Evolutionary conservation across 2,797 vertebrate genomes (phyloP).

Genomic region (Dendrocincla tyrannina): DNA sequence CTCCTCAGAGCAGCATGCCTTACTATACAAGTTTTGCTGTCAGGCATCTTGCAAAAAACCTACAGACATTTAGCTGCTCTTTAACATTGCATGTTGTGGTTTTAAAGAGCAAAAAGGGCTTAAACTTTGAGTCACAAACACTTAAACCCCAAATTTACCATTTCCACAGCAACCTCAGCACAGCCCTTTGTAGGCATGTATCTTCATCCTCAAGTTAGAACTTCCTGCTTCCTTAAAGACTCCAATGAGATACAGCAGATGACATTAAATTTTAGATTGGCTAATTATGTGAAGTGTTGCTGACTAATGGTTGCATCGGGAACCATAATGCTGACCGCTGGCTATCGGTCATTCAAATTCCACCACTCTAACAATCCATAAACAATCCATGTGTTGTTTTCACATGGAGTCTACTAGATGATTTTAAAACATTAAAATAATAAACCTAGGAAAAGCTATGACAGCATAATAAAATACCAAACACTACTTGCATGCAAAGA

Average conservation of each 20-base stretch:
- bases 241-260: accelerated
- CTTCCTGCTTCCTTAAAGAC: not conserved
- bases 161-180: not conserved
- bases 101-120: not conserved
- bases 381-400: not conserved
- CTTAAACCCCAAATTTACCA: not conserved
- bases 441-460: not conserved
- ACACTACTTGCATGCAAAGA: not conserved
- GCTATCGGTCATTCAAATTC: not conserved
- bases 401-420: not conserved
- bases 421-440: not conserved
- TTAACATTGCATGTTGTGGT: not conserved
- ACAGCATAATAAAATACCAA: not conserved
- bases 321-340: not conserved
- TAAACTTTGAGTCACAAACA: not conserved
- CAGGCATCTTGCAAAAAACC: not conserved
- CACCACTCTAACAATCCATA: not conserved
- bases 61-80: not conserved
- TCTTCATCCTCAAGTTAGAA: not conserved
- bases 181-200: not conserved
- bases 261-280: not conserved
- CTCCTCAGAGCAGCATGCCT: not conserved
- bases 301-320: not conserved
- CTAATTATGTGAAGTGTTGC: not conserved
- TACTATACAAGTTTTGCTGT: not conserved